These are phyloP conservation scores for Metridium senile DNA, from an alignment of 92 coral and sea anemone genomes.

Conservation along the genomic window DNA sequence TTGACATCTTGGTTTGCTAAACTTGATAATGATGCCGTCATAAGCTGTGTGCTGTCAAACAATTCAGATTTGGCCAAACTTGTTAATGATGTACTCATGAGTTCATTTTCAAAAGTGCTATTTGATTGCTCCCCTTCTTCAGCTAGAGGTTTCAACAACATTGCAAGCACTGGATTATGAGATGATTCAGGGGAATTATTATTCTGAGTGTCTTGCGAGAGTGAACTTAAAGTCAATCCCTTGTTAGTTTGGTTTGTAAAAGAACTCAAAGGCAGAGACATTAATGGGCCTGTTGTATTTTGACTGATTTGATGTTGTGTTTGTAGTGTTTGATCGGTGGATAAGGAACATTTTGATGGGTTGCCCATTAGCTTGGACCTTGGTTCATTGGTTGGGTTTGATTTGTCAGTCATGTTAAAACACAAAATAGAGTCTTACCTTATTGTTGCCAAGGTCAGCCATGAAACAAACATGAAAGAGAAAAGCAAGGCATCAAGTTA, in stretches of 20 bases:
- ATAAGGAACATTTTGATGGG: too few relatives aligned
- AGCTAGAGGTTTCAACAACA: conserved; percentile 14
- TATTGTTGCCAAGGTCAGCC: conserved; percentile 53
- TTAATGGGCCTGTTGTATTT: neutral
- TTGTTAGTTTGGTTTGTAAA: neutral
- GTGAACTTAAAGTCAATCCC: neutral
- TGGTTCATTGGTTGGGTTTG: neutral
- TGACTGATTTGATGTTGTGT: neutral
- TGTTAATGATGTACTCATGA: neutral
- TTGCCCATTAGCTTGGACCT: too few relatives aligned
- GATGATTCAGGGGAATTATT: neutral
- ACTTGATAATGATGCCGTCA: conserved; percentile 17
- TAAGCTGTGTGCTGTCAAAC: neutral
- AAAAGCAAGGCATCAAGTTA: conserved; percentile 60
- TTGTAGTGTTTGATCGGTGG: neutral
- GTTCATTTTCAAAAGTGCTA: neutral
- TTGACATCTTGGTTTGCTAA: conserved; percentile 1
- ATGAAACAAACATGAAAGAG: conserved; percentile 28
- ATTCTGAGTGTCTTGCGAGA: conserved; percentile 13
- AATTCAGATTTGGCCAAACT: neutral
- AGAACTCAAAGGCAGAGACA: neutral
- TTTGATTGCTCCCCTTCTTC: neutral
- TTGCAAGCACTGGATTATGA: conserved; percentile 20
- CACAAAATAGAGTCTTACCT: conserved; percentile 69
- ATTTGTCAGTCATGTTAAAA: conserved; percentile 1